phyloP scores from a whole-genome alignment of 2,888 invertebrate species.

The Zhengitettix transpicula region DNA sequence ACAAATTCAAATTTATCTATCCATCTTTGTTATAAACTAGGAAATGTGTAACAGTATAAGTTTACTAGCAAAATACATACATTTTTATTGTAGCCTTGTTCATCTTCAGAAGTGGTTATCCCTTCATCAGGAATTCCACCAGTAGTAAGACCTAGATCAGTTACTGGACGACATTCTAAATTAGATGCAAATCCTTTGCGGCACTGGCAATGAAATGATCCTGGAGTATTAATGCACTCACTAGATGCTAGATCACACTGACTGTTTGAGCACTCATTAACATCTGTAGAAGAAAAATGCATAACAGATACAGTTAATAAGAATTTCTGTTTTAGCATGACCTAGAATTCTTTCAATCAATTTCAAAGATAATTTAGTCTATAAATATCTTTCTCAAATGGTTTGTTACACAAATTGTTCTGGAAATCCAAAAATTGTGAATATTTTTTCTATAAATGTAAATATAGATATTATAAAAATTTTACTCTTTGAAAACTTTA shows the following conservation, averaged over 20 bases:
- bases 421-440: no score
- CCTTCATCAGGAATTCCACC: constrained; percentile 83
- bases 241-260: constrained; percentile 84
- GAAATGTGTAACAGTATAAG: no score
- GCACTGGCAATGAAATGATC: constrained; percentile 73
- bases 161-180: constrained; percentile 77
- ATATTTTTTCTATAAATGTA: no score
- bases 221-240: constrained; percentile 75
- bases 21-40: no score
- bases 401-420: no score
- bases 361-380: no score
- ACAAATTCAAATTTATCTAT: no score
- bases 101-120: constrained; percentile 67
- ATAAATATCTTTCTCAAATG: no score
- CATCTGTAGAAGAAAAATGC: constrained; percentile 31
- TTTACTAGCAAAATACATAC: constrained; percentile 41
- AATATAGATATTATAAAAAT: no score
- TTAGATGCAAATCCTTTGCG: constrained; percentile 67
- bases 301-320: no score
- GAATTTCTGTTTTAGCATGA: no score
- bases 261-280: constrained; percentile 76
- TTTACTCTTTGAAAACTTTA: neutral
- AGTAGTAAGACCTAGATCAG: constrained; percentile 72
- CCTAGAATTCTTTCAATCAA: no score
- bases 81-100: constrained; percentile 65